Base-by-base conservation (phyloP, 2,797 vertebrate species). In the Synanceia verrucosa region DNA sequence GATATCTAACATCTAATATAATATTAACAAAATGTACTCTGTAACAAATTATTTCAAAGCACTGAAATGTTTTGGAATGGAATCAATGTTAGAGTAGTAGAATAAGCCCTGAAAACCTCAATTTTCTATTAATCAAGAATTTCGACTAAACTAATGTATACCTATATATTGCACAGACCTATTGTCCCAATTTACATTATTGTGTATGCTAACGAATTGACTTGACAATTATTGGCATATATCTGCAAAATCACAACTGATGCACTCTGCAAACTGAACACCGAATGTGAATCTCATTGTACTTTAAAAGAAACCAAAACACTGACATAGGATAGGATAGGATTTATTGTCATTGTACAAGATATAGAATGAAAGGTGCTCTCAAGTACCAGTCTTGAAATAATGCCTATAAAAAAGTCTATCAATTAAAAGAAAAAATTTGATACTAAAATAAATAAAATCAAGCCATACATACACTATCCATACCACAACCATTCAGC, bases 261-360 rank as follows among this genome's bases (percentile, higher is more conserved):
- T 60, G 51, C 43, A 76, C 51, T 76, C 69, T 83, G 6, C 59
- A 53, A 77, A 65, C 39, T 28, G 33, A 37, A 68, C 44, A 71
- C 44, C 33, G 9, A 48, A 70, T 26, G 28, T 10, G 5, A 46
- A 51, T 63, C n/a, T n/a, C n/a, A n/a, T n/a, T n/a, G n/a, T n/a
- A n/a, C n/a, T 82, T 73, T 52, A 55, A 76, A 81, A 82, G 26
- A 78, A 73, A 86, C 11, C 60, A 81, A 72, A 70, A 76, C 64
- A 59, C n/a, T 12, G 9, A 53, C 11, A n/a, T n/a, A n/a, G n/a
- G n/a, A n/a, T n/a, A n/a, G n/a, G n/a, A n/a, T n/a, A n/a, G n/a
- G n/a, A n/a, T n/a, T n/a, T n/a, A n/a, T n/a, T n/a, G n/a, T n/a
- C n/a, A n/a, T n/a, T n/a, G n/a, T n/a, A n/a, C n/a, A n/a, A n/a